Conservation (phyloP, 2,888 invertebrate genomes). For the Eucera pruinosa region DNA sequence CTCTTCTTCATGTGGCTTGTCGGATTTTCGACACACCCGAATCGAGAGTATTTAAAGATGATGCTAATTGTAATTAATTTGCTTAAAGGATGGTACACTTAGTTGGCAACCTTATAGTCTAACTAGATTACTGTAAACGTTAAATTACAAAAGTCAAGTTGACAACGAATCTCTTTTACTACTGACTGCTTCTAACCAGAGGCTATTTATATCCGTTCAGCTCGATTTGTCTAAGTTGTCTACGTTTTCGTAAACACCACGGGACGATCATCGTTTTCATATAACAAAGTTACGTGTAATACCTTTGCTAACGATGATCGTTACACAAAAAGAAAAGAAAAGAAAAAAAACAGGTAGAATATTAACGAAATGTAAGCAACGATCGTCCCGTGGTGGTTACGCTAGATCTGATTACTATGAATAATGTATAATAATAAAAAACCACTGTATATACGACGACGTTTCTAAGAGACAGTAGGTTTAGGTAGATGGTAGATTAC, state of each 20-base stretch:
- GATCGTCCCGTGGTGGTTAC: slow-evolving; percentile 61
- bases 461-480: slow-evolving; percentile 82
- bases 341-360: too few relatives aligned
- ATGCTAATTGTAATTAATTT: neutral
- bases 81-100: neutral
- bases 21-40: too few relatives aligned
- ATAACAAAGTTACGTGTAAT: too few relatives aligned
- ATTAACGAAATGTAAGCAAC: neutral
- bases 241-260: slow-evolving; percentile 78
- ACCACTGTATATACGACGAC: slow-evolving; percentile 80
- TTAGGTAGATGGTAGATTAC: slow-evolving; percentile 84
- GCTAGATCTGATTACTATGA: slow-evolving; percentile 65
- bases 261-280: slow-evolving; percentile 70
- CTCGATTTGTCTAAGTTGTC: slow-evolving; percentile 78
- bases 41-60: neutral
- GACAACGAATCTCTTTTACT: slow-evolving; percentile 73
- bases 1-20: neutral
- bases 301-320: too few relatives aligned
- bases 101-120: slow-evolving; percentile 53
- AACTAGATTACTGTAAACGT: slow-evolving; percentile 71
- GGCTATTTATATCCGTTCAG: slow-evolving; percentile 76
- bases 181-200: slow-evolving; percentile 77
- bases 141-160: slow-evolving; percentile 78
- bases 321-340: too few relatives aligned
- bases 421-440: slow-evolving; percentile 73